Conservation (phyloP, 37 sponge, comb jelly and placozoan genomes). For the Oscarella lobularis region DNA sequence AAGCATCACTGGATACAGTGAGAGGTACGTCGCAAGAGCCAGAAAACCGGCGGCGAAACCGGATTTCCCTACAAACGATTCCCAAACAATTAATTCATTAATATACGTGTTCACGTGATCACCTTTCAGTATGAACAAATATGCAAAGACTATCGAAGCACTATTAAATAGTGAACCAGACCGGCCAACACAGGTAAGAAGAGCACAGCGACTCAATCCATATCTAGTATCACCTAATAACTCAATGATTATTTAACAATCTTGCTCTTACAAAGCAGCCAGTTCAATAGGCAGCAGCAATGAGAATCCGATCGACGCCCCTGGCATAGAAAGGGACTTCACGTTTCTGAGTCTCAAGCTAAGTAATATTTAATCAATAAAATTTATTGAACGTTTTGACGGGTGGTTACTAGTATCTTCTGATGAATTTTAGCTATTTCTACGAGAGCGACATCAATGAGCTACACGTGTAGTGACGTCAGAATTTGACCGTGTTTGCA, state of each 20-base stretch:
- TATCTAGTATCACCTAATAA: slow-evolving; percentile 54
- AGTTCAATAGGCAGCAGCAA: slow-evolving; percentile 31
- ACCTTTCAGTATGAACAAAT: slow-evolving; percentile 54
- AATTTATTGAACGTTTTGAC: no score
- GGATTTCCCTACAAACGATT: no score
- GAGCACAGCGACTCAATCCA: slow-evolving; percentile 61
- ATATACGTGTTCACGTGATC: no score
- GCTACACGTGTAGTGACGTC: no score
- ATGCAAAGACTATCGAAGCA: slow-evolving; percentile 22
- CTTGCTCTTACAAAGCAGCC: slow-evolving; percentile 48
- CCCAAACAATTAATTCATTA: no score
- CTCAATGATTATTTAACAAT: no score
- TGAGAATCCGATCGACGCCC: slow-evolving; percentile 47
- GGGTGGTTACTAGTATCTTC: no score
- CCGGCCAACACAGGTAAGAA: no score
- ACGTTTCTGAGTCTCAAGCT: slow-evolving; percentile 11
- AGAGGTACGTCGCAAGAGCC: slow-evolving; percentile 57
- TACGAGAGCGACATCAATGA: no score
- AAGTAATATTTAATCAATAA: no score
- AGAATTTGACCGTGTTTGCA: no score
- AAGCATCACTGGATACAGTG: slow-evolving; percentile 78
- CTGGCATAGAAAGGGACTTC: slow-evolving; percentile 34
- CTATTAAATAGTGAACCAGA: slow-evolving; percentile 28
- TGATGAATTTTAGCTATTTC: slow-evolving; percentile 16
- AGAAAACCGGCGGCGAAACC: no score